Conservation (phyloP, 2,888 invertebrate genomes). For the Strigamia maritima region DNA sequence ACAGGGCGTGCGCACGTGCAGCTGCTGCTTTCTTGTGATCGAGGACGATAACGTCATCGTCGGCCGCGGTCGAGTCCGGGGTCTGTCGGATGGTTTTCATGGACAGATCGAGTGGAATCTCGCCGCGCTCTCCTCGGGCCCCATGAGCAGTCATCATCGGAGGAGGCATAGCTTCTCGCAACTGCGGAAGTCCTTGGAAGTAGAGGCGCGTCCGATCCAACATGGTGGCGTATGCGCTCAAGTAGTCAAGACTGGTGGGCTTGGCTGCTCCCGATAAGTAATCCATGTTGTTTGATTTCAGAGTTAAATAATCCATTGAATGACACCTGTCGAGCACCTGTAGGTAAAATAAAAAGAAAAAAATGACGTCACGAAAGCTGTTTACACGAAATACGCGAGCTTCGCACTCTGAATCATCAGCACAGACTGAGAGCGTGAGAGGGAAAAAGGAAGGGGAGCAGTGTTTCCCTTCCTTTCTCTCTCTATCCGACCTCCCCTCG, state of each 20-base stretch:
- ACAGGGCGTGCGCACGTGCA: conserved; percentile 38
- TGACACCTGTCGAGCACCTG: conserved; percentile 12
- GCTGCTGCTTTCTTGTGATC: conserved; percentile 44
- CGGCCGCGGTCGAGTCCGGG: conserved; percentile 71
- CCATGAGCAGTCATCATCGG: neutral
- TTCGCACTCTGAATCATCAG: conserved; percentile 11
- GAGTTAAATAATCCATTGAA: conserved; percentile 39
- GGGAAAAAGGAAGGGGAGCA: neutral
- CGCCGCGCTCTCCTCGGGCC: conserved; percentile 58
- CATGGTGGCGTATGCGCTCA: conserved; percentile 40
- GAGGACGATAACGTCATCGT: conserved; percentile 44
- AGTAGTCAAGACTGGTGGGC: conserved; percentile 39
- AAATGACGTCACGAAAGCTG: conserved; percentile 8
- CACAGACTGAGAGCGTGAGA: neutral
- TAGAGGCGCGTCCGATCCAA: conserved; percentile 41
- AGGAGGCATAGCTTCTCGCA: neutral
- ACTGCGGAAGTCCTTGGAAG: conserved; percentile 38
- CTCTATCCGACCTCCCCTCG: conserved; percentile 41
- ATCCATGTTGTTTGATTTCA: conserved; percentile 38
- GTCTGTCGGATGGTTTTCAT: conserved; percentile 84
- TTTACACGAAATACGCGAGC: neutral
- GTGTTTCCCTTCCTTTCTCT: neutral
- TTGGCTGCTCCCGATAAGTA: conserved; percentile 35
- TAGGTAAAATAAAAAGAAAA: neutral
- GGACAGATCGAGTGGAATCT: conserved; percentile 80